Percentiles rank a stretch among this genome's conserved stretches.
phyloP scores from a whole-genome alignment of 2,797 vertebrate species.

The Myiotriccus ornatus region DNA sequence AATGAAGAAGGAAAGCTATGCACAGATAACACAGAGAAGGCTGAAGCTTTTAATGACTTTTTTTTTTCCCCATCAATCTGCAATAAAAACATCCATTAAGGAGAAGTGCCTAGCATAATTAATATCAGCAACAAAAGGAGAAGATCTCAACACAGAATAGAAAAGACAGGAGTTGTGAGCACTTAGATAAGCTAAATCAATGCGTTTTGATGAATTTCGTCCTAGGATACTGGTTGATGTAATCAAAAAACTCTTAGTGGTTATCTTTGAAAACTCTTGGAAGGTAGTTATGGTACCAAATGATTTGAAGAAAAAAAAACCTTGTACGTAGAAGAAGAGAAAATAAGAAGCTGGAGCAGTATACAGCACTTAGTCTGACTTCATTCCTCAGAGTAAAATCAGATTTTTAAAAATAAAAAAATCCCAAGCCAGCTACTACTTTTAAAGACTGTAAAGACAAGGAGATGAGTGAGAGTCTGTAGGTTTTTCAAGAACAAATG shows the following conservation, averaged over 20 bases:
- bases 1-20: constrained; percentile 37
- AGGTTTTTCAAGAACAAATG: not conserved
- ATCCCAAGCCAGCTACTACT: not conserved
- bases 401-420: not conserved
- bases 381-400: not conserved
- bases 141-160: not conserved
- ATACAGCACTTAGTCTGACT: not conserved
- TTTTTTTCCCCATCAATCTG: constrained; percentile 15
- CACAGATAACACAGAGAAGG: constrained; percentile 16
- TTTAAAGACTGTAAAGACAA: not conserved
- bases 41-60: constrained; percentile 30
- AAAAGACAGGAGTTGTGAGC: not conserved
- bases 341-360: not conserved
- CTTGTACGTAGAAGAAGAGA: not conserved
- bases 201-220: constrained; percentile 23
- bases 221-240: not conserved
- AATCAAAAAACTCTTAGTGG: not conserved
- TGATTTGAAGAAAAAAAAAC: not conserved
- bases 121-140: constrained; percentile 23
- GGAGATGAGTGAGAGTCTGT: not conserved
- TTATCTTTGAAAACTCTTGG: not conserved
- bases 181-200: constrained; percentile 13
- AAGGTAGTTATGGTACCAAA: not conserved
- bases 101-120: constrained; percentile 39
- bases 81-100: constrained; percentile 39